These are phyloP conservation scores for Schizaphis graminum DNA, from an alignment of 2,888 invertebrate genomes.

Conservation along the genomic window DNA sequence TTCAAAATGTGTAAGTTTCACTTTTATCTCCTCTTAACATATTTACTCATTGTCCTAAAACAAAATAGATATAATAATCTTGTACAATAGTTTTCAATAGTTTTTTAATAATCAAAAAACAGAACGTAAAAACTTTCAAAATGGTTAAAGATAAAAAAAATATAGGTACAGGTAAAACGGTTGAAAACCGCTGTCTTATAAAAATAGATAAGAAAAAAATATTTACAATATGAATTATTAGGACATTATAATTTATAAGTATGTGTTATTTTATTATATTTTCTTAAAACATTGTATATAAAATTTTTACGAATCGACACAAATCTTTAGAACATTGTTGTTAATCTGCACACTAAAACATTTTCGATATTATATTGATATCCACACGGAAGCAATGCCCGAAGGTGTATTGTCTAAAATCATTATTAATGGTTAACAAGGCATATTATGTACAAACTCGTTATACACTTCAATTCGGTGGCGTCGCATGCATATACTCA, in stretches of 20 bases:
- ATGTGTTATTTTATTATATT: background rate
- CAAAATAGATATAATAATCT: too few relatives aligned
- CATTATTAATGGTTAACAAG: background rate
- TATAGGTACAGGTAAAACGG: too few relatives aligned
- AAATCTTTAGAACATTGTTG: background rate
- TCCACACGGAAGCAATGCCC: conserved; percentile 7
- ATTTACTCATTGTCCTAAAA: too few relatives aligned
- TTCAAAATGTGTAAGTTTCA: too few relatives aligned
- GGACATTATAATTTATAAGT: background rate
- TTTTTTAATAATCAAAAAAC: too few relatives aligned
- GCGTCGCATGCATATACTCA: background rate
- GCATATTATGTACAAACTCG: background rate
- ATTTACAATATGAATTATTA: background rate
- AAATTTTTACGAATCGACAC: background rate
- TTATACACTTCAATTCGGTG: conserved; percentile 15
- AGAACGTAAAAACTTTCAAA: too few relatives aligned
- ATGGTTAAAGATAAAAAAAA: too few relatives aligned
- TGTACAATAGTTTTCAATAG: too few relatives aligned
- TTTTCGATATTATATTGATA: background rate
- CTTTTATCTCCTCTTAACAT: too few relatives aligned
- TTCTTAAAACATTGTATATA: background rate
- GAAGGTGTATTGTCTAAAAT: background rate
- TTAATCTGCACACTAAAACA: background rate
- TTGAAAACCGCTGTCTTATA: too few relatives aligned
- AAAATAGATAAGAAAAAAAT: too few relatives aligned